Conservation (phyloP, 2,888 invertebrate genomes). For the Pristionchus mayeri region DNA sequence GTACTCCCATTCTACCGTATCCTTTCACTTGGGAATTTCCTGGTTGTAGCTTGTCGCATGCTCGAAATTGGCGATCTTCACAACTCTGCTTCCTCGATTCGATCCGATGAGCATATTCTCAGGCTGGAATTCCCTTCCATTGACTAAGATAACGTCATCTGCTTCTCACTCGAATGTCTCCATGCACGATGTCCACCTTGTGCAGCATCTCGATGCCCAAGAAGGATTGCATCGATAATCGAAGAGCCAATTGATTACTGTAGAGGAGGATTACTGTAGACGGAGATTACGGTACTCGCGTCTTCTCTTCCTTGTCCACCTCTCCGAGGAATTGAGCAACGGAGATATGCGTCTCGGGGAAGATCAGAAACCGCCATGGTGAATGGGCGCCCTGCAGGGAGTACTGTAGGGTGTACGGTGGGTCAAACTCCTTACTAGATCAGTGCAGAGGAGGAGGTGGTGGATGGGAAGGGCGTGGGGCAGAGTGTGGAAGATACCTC, state of each 20-base stretch:
- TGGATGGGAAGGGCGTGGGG: neutral
- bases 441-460: neutral
- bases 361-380: neutral
- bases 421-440: slow-evolving; percentile 7
- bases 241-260: neutral
- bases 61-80: slow-evolving; percentile 13
- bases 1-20: no score
- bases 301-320: neutral
- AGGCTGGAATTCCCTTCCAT: no score
- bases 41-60: neutral
- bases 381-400: neutral
- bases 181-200: slow-evolving; percentile 12
- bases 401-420: neutral
- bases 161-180: slow-evolving; percentile 10
- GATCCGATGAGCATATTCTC: slow-evolving; percentile 2
- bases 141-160: no score
- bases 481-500: neutral
- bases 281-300: neutral
- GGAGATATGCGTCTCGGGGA: neutral
- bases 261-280: neutral
- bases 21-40: slow-evolving; percentile 13
- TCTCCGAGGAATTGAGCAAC: neutral
- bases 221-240: neutral
- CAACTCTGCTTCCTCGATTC: neutral
- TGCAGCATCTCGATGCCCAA: slow-evolving; percentile 9